Percentiles rank a stretch among this genome's conserved stretches.
Evolutionary conservation across 1,140 invertebrate genomes (phyloP).

Genomic region (Ips typographus): DNA sequence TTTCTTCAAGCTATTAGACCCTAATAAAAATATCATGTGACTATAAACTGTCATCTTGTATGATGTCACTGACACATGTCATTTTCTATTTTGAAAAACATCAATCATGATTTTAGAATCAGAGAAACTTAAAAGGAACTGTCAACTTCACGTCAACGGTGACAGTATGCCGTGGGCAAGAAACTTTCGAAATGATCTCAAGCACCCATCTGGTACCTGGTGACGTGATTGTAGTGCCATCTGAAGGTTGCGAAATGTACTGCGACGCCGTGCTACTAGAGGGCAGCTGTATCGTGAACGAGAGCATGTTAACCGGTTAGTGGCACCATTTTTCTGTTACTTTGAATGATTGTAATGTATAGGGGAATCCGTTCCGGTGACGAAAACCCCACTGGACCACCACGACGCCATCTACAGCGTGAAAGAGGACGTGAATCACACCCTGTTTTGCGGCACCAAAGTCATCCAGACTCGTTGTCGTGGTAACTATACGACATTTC

Average conservation of each 20-base stretch:
- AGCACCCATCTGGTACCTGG: constrained; percentile 82
- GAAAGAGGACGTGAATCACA: constrained; percentile 85
- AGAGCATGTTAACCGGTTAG: constrained; percentile 92
- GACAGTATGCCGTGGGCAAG: constrained; percentile 53
- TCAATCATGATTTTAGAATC: constrained; percentile 60
- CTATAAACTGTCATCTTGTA: neutral
- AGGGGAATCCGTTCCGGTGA: constrained; percentile 87
- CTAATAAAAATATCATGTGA: neutral
- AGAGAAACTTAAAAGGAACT: constrained; percentile 68
- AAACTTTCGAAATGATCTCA: constrained; percentile 44
- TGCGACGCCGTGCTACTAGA: constrained; percentile 88
- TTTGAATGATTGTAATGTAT: neutral
- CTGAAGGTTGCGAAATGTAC: constrained; percentile 79
- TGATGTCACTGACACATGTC: neutral
- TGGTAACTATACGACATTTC: constrained; percentile 53
- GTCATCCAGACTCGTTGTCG: constrained; percentile 95
- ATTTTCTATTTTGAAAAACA: constrained; percentile 10
- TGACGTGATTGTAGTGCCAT: constrained; percentile 88
- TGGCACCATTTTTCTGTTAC: neutral
- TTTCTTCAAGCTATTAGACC: too few species aligned
- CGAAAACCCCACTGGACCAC: constrained; percentile 83
- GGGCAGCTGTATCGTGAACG: constrained; percentile 91
- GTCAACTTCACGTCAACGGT: constrained; percentile 67
- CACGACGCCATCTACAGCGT: constrained; percentile 67
- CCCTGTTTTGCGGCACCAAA: constrained; percentile 91